Base-by-base conservation (phyloP, 2,113 vertebrate genomes). In the Sceloporus undulatus region DNA sequence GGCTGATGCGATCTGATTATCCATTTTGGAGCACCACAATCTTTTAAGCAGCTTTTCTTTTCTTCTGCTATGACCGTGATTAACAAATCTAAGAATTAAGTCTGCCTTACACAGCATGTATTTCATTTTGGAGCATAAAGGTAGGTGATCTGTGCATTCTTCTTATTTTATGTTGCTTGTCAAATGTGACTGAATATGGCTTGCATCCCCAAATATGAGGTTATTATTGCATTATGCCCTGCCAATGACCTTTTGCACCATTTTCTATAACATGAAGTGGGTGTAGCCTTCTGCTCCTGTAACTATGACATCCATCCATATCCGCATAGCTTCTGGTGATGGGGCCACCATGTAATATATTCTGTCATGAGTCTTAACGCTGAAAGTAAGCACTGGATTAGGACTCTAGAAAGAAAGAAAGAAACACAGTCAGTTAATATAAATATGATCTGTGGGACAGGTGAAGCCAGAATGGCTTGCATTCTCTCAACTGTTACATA, bases 301-400 rank as follows among this genome's bases (percentile, higher is more conserved):
- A 42, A 99, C 98, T 27, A 99, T 98, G 4, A 99, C 98, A 88
- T 99, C 98, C 98, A 99, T 99, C 98, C 98, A 99, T 96, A 99
- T 99, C 76, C 98, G 95, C 98, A 99, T 99, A 95, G 98, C 98
- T 96, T 99, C 98, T 0, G 98, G 98, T 0, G 98, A 97, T 0
- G 98, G 98, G 59, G 98, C 98, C 86, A 99, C 98, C 98, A 99
- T 99, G 76, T 99, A 99, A 95, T 98, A 99, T 91, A 98, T 98
- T 84, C 98, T 97, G 95, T 99, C 98, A 0, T 98, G 98, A 0
- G 98, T 99, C 97, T 99, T 99, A 89, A 99, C 96, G 0, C 98
- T 99, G 93, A 99, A 99, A 62, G 98, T 99, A 92, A 99, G 97
- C 65, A 98, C 94, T 0, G 98, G 98, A 94, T 99, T 99, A 84